Conservation (phyloP, 1,140 invertebrate species). For the Zeugodacus cucurbitae region DNA sequence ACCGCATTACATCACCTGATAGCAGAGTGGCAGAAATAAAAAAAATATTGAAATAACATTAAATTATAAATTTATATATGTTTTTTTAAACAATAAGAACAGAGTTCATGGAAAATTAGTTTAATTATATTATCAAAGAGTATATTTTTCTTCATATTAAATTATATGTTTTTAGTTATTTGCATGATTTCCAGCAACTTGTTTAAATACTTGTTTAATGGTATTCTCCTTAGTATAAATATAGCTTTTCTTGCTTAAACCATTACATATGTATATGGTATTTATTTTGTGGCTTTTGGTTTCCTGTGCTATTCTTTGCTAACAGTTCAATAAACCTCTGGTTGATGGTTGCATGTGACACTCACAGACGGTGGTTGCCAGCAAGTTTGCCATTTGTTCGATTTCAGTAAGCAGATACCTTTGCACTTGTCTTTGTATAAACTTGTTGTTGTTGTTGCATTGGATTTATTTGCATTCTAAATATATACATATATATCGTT, state of each 20-base stretch:
- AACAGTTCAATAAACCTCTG: conserved; percentile 12
- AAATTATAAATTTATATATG: no score
- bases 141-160: no score
- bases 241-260: not conserved
- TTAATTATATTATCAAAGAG: no score
- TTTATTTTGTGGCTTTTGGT: not conserved
- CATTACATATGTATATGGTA: not conserved
- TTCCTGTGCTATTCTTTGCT: not conserved
- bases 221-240: not conserved
- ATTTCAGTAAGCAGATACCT: not conserved
- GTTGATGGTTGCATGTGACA: conserved; percentile 23
- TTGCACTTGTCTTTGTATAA: not conserved
- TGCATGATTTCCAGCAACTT: not conserved
- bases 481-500: not conserved
- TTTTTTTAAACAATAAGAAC: no score
- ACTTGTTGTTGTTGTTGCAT: not conserved
- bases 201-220: not conserved
- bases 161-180: not conserved
- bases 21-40: no score
- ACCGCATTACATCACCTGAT: no score
- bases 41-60: no score
- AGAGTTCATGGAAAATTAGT: no score
- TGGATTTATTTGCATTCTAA: not conserved
- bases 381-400: not conserved
- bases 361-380: not conserved